Evolutionary conservation across 2,797 vertebrate species (phyloP), one percentile per base, ranked within the genome.

Genomic region (Geotrypetes seraphini): DNA sequence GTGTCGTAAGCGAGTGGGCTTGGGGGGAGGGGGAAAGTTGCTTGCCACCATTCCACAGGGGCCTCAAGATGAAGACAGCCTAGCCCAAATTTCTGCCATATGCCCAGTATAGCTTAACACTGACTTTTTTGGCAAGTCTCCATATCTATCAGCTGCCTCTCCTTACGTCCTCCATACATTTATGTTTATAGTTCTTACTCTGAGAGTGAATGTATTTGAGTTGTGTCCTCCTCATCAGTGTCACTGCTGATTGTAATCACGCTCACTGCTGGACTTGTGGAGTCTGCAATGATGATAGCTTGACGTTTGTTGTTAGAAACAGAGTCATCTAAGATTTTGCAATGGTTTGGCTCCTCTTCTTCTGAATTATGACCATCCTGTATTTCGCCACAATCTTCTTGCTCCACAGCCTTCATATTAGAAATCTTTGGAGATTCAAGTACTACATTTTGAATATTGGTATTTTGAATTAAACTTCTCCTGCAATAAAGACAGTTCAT

Each of bases 241-340:
- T 97, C 91, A 1, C 94, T 97, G 81, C 92, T 94, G 60, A 99
- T 96, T 50, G 92, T 96, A 72, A 99, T 97, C 45, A 99, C 84
- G 0, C 93, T 99, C 59, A 84, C 84, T 1, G 88, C 73, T 0
- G 94, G 96, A 66, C 96, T 97, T 2, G 87, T 85, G 1, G 88
- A 79, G 49, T 91, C 63, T 0, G 86, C 83, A 5, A 92, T 90
- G 53, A 93, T 69, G 61, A 97, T 89, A 3, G 88, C 74, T 67
- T 89, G 89, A 4, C 90, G 85, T 31, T 89, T 91, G 35, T 79
- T 85, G 67, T 81, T 77, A 6, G 87, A 71, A 14, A 68, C 63
- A 6, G 78, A 60, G 21, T 74, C 79, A 18, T 86, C 75, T 0
- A 71, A 47, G 1, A 63, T 69, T 63, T 80, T 83, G 26, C 83